Conservation (phyloP, 2,113 vertebrate genomes). For the Cichladusa arquata region DNA sequence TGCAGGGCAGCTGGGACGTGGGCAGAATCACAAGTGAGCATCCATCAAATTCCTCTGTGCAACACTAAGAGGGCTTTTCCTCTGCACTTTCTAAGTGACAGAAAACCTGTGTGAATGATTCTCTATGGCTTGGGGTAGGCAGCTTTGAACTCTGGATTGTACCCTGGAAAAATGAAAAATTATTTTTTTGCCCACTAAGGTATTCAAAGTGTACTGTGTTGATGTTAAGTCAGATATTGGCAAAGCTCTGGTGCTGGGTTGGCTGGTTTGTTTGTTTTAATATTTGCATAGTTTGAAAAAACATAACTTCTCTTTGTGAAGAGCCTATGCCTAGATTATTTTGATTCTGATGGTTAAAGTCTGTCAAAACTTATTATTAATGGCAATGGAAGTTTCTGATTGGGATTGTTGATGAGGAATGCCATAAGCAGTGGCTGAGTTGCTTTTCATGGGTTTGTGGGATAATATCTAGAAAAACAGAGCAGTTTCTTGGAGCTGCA, state of each 20-base stretch:
- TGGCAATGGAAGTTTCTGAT: background rate
- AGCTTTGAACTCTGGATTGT: background rate
- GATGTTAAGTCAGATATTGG: background rate
- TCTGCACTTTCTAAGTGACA: background rate
- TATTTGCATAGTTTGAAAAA: background rate
- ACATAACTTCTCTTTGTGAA: background rate
- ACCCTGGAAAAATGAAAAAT: background rate
- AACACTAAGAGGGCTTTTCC: background rate
- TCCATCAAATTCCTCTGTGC: background rate
- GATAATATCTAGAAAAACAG: background rate
- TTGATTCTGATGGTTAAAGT: background rate
- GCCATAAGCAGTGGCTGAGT: background rate
- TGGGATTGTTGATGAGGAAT: background rate
- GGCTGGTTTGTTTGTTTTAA: background rate
- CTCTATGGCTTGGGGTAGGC: background rate
- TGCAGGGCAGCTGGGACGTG: slow-evolving; percentile 28
- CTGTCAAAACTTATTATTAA: background rate
- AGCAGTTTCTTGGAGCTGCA: background rate
- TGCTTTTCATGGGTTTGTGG: background rate
- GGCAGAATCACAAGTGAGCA: slow-evolving; percentile 36
- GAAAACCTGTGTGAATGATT: background rate
- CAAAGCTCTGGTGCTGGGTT: background rate
- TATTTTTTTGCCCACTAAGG: background rate
- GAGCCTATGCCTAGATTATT: background rate
- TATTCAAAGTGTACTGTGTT: background rate